A percentile compares a stretch with the other conserved stretches of the same genome.
These are phyloP conservation scores for Microcebus ravelobensis DNA, from an alignment of 2,113 vertebrate genomes.

Conservation along the genomic window DNA sequence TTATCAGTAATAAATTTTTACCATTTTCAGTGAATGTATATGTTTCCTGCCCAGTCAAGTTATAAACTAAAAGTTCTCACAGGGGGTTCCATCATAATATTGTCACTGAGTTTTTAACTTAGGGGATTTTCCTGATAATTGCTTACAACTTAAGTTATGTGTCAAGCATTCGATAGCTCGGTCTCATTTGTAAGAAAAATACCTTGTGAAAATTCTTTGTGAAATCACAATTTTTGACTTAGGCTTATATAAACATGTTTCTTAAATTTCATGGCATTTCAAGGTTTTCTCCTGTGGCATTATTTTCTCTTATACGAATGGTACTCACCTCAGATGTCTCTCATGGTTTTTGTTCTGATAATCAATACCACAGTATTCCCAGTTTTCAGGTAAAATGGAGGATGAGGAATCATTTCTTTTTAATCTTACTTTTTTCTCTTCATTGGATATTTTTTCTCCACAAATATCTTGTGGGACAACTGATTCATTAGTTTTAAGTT, in stretches of 20 bases:
- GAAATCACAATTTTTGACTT: background rate
- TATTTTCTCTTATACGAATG: background rate
- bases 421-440: slow-evolving; percentile 17
- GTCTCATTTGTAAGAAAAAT: background rate
- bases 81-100: background rate
- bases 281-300: background rate
- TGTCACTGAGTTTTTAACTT: background rate
- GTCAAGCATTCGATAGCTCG: background rate
- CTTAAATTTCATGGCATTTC: background rate
- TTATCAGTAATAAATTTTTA: slow-evolving; percentile 9
- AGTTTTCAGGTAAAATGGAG: slow-evolving; percentile 33
- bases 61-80: slow-evolving; percentile 7
- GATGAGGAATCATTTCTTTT: slow-evolving; percentile 21
- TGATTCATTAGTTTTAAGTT: slow-evolving; percentile 19
- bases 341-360: slow-evolving; percentile 5
- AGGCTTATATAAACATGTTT: background rate
- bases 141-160: background rate
- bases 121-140: background rate
- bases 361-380: background rate
- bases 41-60: background rate
- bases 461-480: background rate
- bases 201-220: background rate
- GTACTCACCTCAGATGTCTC: slow-evolving; percentile 51
- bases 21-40: background rate
- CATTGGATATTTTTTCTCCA: slow-evolving; percentile 24